Percentiles rank a stretch among this genome's conserved stretches.
Evolutionary conservation across 1,140 invertebrate genomes (phyloP).

Genomic region (Mya arenaria): DNA sequence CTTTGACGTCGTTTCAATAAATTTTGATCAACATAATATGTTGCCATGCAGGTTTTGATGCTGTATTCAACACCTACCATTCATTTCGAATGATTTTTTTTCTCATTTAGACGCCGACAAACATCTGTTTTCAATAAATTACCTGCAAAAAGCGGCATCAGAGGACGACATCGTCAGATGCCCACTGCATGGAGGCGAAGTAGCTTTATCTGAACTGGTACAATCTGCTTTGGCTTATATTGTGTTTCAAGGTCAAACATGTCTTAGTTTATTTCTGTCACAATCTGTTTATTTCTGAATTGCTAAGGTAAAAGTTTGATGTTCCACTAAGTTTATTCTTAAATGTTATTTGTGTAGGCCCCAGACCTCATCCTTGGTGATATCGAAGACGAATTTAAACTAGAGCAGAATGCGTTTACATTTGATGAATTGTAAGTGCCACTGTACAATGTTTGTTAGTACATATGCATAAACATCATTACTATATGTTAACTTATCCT

Average conservation of each 20-base stretch:
- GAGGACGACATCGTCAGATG: not conserved
- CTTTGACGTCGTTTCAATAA: too few relatives aligned
- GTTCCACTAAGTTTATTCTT: not conserved
- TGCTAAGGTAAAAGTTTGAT: not conserved
- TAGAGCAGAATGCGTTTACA: conserved; percentile 67
- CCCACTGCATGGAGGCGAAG: not conserved
- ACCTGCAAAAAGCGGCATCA: not conserved
- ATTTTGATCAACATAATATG: too few relatives aligned
- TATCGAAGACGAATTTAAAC: conserved; percentile 66
- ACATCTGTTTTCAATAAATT: not conserved
- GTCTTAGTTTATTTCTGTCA: too few relatives aligned
- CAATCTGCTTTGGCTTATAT: too few relatives aligned
- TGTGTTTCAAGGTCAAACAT: too few relatives aligned
- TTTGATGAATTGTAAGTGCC: conserved; percentile 75
- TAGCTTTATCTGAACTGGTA: not conserved
- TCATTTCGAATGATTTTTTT: not conserved
- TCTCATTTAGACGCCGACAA: not conserved
- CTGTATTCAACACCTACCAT: too few relatives aligned
- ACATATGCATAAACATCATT: too few relatives aligned
- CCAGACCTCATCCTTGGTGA: conserved; percentile 77
- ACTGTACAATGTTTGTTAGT: too few relatives aligned
- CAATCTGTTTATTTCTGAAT: too few relatives aligned
- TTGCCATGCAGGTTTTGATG: too few relatives aligned
- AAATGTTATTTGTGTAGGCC: conserved; percentile 64
- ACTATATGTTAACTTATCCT: too few relatives aligned